Percentiles rank a stretch among this genome's conserved stretches.
Evolutionary conservation across 2,888 invertebrate species (phyloP).

Genomic region (Stictocephala bisonia): DNA sequence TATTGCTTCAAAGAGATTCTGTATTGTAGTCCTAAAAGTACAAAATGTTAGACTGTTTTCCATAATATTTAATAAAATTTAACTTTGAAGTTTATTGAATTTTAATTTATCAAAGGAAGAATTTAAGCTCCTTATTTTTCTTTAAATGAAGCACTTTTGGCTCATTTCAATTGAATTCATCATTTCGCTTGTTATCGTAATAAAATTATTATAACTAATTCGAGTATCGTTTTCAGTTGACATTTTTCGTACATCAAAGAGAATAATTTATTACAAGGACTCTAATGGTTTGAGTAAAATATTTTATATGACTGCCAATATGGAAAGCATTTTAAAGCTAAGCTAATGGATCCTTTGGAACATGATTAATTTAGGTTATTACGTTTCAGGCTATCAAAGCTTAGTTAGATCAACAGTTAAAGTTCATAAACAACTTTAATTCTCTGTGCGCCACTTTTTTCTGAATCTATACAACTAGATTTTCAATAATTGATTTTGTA

Average conservation of each 20-base stretch:
- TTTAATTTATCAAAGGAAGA: too few relatives aligned
- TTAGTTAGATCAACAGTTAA: constrained; percentile 1
- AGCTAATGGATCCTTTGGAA: constrained; percentile 8
- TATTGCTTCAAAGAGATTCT: too few relatives aligned
- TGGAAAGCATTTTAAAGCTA: constrained; percentile 33
- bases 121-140: too few relatives aligned
- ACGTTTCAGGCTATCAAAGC: constrained; percentile 35
- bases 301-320: constrained; percentile 15
- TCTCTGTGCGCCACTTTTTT: constrained; percentile 33
- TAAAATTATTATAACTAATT: not conserved
- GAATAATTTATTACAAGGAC: not conserved
- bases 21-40: too few relatives aligned
- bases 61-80: too few relatives aligned
- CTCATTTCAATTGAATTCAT: too few relatives aligned
- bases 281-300: not conserved
- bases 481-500: constrained; percentile 45
- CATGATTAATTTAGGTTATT: not conserved
- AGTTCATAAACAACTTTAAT: constrained; percentile 22
- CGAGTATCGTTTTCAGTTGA: not conserved
- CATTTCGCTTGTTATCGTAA: too few relatives aligned
- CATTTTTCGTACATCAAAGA: not conserved
- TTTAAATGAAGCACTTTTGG: too few relatives aligned
- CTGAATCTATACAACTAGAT: constrained; percentile 42
- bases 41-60: too few relatives aligned
- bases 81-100: too few relatives aligned